Evolutionary conservation across 2,888 invertebrate genomes (phyloP).

Genomic region (Sarcophaga variegata): DNA sequence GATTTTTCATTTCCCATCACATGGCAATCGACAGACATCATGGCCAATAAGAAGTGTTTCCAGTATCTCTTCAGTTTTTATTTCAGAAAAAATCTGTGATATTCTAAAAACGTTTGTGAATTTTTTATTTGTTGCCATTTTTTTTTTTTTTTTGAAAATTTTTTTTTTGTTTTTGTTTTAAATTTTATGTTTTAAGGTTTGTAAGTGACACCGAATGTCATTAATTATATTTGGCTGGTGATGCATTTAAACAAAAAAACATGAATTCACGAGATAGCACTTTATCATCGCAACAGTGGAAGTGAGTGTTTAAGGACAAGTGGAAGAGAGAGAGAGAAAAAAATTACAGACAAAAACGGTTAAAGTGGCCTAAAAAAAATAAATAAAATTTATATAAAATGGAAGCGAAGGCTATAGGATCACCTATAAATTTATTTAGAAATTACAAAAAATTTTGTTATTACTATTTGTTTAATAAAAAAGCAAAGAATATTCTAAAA

Average conservation of each 20-base stretch:
- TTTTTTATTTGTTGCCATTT: slow-evolving; percentile 23
- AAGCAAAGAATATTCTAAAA: no score
- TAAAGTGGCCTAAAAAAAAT: no score
- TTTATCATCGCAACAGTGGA: slow-evolving; percentile 47
- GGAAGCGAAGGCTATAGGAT: no score
- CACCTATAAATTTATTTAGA: no score
- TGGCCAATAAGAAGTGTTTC: slow-evolving; percentile 31
- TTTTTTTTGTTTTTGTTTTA: slow-evolving; percentile 75
- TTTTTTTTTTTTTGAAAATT: neutral
- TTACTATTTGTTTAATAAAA: no score
- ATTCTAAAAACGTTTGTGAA: slow-evolving; percentile 2
- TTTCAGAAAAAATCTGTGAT: neutral
- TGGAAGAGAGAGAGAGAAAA: no score
- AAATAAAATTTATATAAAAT: no score
- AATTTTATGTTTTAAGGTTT: slow-evolving; percentile 78
- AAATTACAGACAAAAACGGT: no score
- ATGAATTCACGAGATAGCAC: slow-evolving; percentile 49
- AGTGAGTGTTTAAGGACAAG: neutral
- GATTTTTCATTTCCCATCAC: slow-evolving; percentile 23
- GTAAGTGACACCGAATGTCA: slow-evolving; percentile 78
- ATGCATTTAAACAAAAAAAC: slow-evolving; percentile 24
- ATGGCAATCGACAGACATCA: neutral
- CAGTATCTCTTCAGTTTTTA: neutral
- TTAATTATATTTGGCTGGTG: slow-evolving; percentile 74
- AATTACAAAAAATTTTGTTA: no score